Percentiles rank a stretch among this genome's conserved stretches.
Conservation (phyloP, 2,797 vertebrate genomes). For the Spinibarbus caldwelli region DNA sequence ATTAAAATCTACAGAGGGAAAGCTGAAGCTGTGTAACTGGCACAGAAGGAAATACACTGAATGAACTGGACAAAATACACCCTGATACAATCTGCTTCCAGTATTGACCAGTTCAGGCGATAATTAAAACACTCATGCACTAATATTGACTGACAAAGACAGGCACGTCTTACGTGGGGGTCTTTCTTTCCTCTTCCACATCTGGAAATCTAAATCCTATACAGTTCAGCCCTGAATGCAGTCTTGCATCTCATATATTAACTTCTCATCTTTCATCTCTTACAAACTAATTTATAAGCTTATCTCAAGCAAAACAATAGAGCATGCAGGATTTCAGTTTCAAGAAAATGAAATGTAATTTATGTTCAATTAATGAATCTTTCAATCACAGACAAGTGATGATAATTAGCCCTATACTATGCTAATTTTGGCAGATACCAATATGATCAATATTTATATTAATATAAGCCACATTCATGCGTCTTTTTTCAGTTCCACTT, state of each 20-base stretch:
- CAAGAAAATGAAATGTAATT: neutral
- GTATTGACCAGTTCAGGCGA: neutral
- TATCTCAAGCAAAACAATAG: neutral
- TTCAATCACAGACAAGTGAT: neutral
- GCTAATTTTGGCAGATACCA: neutral
- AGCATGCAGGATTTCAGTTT: neutral
- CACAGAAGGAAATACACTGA: neutral
- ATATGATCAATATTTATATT: neutral
- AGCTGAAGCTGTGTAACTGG: neutral
- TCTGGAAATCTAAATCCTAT: neutral
- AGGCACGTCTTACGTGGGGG: neutral
- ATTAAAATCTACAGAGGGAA: neutral
- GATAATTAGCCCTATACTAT: neutral
- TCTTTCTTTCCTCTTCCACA: neutral
- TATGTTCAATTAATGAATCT: neutral
- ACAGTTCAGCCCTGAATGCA: too few relatives aligned
- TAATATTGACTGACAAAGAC: neutral
- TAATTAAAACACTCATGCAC: neutral
- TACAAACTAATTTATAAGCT: neutral
- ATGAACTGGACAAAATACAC: neutral
- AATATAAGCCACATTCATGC: neutral
- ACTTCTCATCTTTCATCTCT: neutral
- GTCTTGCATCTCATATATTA: neutral
- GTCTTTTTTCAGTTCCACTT: neutral
- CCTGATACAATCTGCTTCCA: neutral